Evolutionary conservation across 2,113 vertebrate species (phyloP).

Genomic region (Sceloporus tristichus): DNA sequence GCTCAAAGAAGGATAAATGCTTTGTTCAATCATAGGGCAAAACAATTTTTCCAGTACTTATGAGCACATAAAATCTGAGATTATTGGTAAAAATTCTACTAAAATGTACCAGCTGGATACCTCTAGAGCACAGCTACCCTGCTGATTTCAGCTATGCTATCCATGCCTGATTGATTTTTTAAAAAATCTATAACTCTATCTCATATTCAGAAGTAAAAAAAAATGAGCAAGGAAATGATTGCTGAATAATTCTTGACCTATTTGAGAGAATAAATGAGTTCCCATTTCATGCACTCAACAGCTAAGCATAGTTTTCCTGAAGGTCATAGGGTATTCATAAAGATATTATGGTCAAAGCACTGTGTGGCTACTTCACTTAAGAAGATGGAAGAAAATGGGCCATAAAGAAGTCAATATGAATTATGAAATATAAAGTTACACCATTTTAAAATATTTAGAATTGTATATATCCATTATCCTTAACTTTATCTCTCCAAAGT

Average conservation of each 20-base stretch:
- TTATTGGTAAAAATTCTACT: neutral
- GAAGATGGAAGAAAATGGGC: neutral
- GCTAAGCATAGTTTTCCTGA: neutral
- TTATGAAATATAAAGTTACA: neutral
- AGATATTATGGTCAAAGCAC: neutral
- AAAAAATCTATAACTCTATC: constrained; percentile 41
- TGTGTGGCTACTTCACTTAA: neutral
- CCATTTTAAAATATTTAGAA: neutral
- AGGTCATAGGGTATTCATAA: constrained; percentile 15
- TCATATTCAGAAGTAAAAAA: constrained; percentile 35
- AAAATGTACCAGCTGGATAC: neutral
- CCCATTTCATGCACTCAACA: constrained; percentile 24
- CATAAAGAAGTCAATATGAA: neutral
- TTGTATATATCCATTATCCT: neutral
- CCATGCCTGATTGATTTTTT: constrained; percentile 46
- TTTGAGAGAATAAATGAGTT: neutral
- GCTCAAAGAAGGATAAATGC: neutral
- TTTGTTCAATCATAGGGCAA: neutral
- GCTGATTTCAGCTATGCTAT: constrained; percentile 11
- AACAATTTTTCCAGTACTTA: neutral
- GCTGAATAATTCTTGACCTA: constrained; percentile 29
- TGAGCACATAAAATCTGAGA: neutral
- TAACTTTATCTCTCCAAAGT: neutral
- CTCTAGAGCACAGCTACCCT: neutral
- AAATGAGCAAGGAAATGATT: constrained; percentile 40